Percentiles rank a stretch among this genome's conserved stretches.
Conservation (phyloP, 2,113 vertebrate genomes). For the Sturnus vulgaris region DNA sequence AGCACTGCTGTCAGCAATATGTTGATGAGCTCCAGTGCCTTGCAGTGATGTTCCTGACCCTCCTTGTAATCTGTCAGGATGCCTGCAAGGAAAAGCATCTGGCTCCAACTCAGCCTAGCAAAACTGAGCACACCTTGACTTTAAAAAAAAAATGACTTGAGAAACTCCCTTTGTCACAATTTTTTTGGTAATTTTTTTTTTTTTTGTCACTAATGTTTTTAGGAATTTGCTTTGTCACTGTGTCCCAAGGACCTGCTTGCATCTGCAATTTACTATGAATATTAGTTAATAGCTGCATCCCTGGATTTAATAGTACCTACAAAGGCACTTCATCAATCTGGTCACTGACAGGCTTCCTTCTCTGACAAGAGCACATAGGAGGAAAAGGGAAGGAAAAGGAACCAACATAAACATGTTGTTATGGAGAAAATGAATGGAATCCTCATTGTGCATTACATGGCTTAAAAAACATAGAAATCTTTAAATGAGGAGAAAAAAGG, state of each 20-base stretch:
- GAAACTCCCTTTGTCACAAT: background rate
- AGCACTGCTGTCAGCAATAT: background rate
- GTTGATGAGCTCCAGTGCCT: constrained; percentile 1
- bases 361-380: background rate
- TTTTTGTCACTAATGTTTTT: background rate
- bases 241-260: background rate
- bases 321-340: background rate
- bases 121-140: background rate
- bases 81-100: background rate
- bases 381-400: background rate
- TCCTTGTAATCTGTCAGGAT: background rate
- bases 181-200: background rate
- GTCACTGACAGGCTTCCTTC: background rate
- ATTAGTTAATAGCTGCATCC: background rate
- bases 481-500: background rate
- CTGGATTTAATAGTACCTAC: background rate
- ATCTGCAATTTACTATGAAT: background rate
- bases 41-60: background rate
- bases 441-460: background rate
- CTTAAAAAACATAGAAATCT: background rate
- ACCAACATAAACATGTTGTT: background rate
- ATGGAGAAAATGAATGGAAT: background rate
- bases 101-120: background rate
- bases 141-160: background rate
- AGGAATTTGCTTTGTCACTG: background rate